phyloP scores from a whole-genome alignment of 1,140 invertebrate genomes.

The Sarcophaga bullata region DNA sequence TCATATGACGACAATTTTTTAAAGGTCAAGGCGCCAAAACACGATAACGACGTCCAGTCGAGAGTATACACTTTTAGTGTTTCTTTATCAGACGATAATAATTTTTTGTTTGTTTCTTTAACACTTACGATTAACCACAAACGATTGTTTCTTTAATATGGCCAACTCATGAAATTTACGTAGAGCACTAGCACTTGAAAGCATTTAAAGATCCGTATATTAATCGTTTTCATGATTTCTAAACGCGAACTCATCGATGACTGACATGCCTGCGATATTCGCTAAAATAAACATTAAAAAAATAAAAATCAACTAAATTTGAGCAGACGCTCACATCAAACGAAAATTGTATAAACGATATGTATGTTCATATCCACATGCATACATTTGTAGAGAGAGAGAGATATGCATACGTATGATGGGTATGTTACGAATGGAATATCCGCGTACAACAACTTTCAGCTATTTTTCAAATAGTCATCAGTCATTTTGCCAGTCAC shows the following conservation, averaged over 20 bases:
- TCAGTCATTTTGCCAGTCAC: neutral
- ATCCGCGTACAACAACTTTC: neutral
- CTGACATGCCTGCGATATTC: conserved; percentile 12
- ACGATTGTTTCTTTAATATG: neutral
- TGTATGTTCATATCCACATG: neutral
- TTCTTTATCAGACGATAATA: neutral
- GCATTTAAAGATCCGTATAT: conserved; percentile 5
- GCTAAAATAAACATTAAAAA: neutral
- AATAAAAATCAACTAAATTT: neutral
- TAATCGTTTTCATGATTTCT: conserved; percentile 28
- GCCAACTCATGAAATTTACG: neutral
- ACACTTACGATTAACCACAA: neutral
- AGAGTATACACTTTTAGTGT: neutral
- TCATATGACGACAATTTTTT: neutral
- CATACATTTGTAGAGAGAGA: neutral
- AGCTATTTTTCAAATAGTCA: neutral
- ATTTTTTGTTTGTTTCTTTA: neutral
- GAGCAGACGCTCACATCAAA: neutral
- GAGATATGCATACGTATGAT: neutral
- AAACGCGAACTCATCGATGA: conserved; percentile 21
- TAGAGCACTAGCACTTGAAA: neutral
- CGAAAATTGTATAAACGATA: neutral
- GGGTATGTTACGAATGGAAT: neutral
- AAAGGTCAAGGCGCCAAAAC: conserved; percentile 9
- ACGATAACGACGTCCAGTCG: neutral